Conservation (phyloP, 2,797 vertebrate species). For the Taeniopygia guttata region DNA sequence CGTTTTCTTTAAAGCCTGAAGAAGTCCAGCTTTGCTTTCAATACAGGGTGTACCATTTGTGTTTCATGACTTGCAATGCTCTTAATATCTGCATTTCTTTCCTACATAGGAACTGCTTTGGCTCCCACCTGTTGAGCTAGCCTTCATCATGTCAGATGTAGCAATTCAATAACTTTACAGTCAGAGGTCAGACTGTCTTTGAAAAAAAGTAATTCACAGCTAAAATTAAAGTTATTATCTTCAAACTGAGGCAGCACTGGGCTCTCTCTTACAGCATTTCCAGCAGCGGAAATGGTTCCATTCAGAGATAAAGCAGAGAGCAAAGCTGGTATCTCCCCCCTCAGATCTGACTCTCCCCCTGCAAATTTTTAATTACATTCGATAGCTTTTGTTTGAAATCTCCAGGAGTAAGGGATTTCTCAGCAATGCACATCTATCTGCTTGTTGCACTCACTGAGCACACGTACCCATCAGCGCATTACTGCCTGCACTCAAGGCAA, state of each 20-base stretch:
- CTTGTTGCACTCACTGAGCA: background rate
- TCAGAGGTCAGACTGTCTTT: slow-evolving; percentile 79
- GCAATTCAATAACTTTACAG: slow-evolving; percentile 78
- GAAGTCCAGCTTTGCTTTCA: background rate
- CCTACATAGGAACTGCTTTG: slow-evolving; percentile 31
- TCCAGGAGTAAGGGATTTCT: slow-evolving; percentile 19
- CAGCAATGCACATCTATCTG: background rate
- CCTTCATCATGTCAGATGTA: slow-evolving; percentile 56
- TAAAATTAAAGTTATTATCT: slow-evolving; percentile 83
- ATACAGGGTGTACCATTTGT: background rate
- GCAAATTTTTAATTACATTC: slow-evolving; percentile 58
- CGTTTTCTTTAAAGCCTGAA: background rate
- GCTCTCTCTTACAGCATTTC: background rate
- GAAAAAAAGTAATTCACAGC: slow-evolving; percentile 79
- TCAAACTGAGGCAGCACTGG: slow-evolving; percentile 63
- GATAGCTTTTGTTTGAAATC: slow-evolving; percentile 58
- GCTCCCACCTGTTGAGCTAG: slow-evolving; percentile 62
- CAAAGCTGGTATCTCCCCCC: slow-evolving; percentile 40
- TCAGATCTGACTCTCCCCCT: slow-evolving; percentile 32
- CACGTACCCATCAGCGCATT: fast-evolving
- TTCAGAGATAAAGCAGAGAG: slow-evolving; percentile 69
- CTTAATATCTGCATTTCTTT: slow-evolving; percentile 64
- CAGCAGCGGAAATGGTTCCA: slow-evolving; percentile 39
- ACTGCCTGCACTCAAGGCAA: background rate
- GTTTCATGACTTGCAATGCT: slow-evolving; percentile 16